Evolutionary conservation across 2,888 invertebrate species (phyloP), one percentile per base, ranked within the genome.

Genomic region (Automeris io): DNA sequence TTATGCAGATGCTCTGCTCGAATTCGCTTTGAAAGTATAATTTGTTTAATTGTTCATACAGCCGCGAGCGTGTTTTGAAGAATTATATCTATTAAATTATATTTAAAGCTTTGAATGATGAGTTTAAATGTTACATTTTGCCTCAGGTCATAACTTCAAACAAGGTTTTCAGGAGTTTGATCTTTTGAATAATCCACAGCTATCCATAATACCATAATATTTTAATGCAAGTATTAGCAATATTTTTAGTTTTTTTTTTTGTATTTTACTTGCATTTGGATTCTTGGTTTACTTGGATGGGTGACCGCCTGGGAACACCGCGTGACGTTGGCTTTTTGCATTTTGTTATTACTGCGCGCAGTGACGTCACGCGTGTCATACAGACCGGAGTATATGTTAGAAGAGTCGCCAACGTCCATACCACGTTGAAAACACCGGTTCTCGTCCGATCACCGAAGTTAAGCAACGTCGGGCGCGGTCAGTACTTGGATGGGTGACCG

Each of bases 401-500:
- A 11, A 1, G 2, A n/a, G 1, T 26, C 3, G 16, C 23, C 39
- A 35, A 39, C 34, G 34, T 26, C 39, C 39, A 39, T 39, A 39
- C 39, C 31, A 35, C 34, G 34, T 35, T 39, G 34, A 39, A 35
- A 16, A 70, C 75, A 73, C 75, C 72, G 78, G 76, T 77, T 79
- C 77, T 80, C 79, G 77, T 80, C 79, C 77, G 80, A 81, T 80
- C 80, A 81, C 77, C 77, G 80, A 79, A 79, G 77, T 78, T 77
- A 82, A 80, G 77, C 78, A 79, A 75, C 79, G 70, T 79, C 74
- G 78, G 80, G 79, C 78, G 79, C 60, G 72, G 72, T 80, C 74
- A 80, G 79, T 81, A 80, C 78, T 79, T 81, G 77, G 79, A 79
- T 80, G 80, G 79, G 79, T 80, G 80, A 80, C 78, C 75, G 74